These are phyloP conservation scores for Acanthoscelides obtectus DNA, from an alignment of 2,888 invertebrate species.

Conservation along the genomic window DNA sequence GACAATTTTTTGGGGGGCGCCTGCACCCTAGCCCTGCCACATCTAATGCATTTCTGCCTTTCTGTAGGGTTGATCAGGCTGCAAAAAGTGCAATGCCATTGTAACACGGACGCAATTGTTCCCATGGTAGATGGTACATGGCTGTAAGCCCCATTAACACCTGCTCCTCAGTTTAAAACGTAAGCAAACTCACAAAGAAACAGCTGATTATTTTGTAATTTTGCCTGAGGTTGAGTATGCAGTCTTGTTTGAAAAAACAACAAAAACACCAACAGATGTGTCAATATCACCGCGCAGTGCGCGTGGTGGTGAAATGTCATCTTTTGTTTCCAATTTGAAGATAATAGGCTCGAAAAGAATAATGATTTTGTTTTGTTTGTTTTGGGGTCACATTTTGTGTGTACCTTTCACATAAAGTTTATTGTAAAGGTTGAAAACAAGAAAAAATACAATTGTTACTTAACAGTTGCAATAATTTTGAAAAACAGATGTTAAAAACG, in stretches of 20 bases:
- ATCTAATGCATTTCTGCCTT: conserved; percentile 77
- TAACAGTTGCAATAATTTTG: too few relatives aligned
- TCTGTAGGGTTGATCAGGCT: conserved; percentile 86
- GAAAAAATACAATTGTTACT: too few relatives aligned
- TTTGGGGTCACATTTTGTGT: too few relatives aligned
- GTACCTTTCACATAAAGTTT: too few relatives aligned
- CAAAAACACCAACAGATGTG: not conserved
- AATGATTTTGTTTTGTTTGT: too few relatives aligned
- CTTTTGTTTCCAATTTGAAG: not conserved
- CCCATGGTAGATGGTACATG: conserved; percentile 67
- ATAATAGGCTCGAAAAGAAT: too few relatives aligned
- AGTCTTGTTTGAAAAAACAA: not conserved
- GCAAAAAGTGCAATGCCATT: conserved; percentile 88
- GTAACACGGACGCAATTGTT: conserved; percentile 89
- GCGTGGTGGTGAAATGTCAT: not conserved
- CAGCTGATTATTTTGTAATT: not conserved
- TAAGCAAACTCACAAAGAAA: not conserved
- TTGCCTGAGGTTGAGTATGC: not conserved
- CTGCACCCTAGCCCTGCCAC: conserved; percentile 53
- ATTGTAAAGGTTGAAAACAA: too few relatives aligned
- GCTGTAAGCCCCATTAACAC: conserved; percentile 14
- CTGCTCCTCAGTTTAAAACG: not conserved
- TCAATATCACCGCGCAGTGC: not conserved
- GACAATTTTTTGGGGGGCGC: conserved; percentile 30
- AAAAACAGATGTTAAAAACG: too few relatives aligned